Evolutionary conservation across 2,113 vertebrate species (phyloP).

Genomic region (Lamprotornis superbus): DNA sequence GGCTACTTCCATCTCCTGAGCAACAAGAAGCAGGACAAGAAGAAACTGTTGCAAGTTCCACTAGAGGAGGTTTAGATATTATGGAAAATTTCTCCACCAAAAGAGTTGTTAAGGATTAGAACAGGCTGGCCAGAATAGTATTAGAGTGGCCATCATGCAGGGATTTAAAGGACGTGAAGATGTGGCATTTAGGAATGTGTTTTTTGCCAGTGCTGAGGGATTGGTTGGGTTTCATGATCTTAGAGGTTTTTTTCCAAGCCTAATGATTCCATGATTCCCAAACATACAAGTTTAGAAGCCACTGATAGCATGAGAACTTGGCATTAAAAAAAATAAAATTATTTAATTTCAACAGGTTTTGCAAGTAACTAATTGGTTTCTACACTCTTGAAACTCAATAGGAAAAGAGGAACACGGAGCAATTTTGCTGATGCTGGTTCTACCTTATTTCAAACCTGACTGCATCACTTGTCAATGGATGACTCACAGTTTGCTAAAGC

Average conservation of each 20-base stretch:
- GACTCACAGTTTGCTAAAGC: background rate
- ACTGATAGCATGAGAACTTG: fast-evolving
- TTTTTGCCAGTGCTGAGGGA: background rate
- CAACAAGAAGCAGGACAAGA: background rate
- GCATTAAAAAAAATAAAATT: background rate
- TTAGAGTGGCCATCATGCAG: background rate
- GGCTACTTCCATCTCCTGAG: background rate
- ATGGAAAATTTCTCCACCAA: background rate
- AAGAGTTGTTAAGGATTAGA: background rate
- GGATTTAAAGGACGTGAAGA: background rate
- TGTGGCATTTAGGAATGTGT: fast-evolving
- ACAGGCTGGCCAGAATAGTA: background rate
- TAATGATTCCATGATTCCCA: background rate
- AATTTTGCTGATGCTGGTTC: background rate
- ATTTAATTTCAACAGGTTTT: background rate
- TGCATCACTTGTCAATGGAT: background rate
- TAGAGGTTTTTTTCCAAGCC: background rate
- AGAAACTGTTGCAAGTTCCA: background rate
- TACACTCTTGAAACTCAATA: background rate
- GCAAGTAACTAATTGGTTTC: background rate
- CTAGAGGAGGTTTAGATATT: background rate
- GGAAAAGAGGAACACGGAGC: background rate
- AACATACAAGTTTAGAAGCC: background rate
- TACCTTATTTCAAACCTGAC: background rate
- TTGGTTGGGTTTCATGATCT: background rate